phyloP scores from a whole-genome alignment of 2,113 vertebrate genomes.

The Ptilonorhynchus violaceus region DNA sequence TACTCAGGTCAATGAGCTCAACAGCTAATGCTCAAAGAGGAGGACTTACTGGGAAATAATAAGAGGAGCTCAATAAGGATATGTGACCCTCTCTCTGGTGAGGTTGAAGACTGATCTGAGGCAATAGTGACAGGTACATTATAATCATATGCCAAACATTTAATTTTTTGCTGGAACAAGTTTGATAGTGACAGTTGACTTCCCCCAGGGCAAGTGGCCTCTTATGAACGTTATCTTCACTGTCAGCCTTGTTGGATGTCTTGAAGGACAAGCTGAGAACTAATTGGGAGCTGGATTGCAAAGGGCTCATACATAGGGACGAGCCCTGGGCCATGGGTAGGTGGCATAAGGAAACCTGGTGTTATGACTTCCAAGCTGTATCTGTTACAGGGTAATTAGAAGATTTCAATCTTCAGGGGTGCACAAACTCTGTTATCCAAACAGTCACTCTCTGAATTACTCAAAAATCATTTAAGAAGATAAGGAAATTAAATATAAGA shows the following conservation, averaged over 20 bases:
- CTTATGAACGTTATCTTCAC: constrained; percentile 11
- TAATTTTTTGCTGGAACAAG: not conserved
- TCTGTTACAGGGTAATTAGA: not conserved
- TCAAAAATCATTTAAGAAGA: constrained; percentile 2
- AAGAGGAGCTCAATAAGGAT: not conserved
- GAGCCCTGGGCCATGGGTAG: not conserved
- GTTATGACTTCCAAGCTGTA: not conserved
- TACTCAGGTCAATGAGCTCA: not conserved
- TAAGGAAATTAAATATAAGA: not conserved
- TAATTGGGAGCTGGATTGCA: not conserved
- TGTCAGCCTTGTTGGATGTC: constrained; percentile 5
- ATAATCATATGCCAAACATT: not conserved
- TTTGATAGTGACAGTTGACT: constrained; percentile 14
- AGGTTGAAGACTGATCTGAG: not conserved
- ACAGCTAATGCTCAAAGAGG: not conserved
- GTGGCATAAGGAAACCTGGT: not conserved
- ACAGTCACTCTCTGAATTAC: constrained; percentile 1
- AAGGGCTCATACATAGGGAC: not conserved
- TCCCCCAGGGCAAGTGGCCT: not conserved
- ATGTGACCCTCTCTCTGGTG: not conserved
- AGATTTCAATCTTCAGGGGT: not conserved
- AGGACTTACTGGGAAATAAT: not conserved
- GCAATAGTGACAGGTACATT: not conserved
- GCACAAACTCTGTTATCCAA: not conserved
- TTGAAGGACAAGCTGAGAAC: constrained; percentile 22